Base-by-base conservation (phyloP, 1,140 invertebrate genomes). In the Trachymyrmex septentrionalis region DNA sequence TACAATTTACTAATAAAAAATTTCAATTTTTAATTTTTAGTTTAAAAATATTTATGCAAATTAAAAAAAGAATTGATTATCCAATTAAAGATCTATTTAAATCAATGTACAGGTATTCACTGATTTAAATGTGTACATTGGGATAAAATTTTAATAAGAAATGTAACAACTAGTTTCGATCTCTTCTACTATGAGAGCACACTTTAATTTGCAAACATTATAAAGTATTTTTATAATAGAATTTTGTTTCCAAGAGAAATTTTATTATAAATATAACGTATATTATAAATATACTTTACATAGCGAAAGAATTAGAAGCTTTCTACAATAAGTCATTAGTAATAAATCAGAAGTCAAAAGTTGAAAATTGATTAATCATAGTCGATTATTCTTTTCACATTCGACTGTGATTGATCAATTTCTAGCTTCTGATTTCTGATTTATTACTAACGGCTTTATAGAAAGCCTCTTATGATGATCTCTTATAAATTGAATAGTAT, bases 221-320 rank as follows among this genome's bases (percentile, higher is more conserved):
- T 44, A 44, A 44, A 12, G 7, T 44, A 44, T 1, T 44, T 10
- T 44, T 44, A 44, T 44, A 44, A 27, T 21, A 30, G 14, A n/a
- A 6, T 30, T 50, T 19, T 24, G 2, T 50, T 27, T 24, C 19
- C 6, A 12, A 24, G n/a, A 67, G 24, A 57, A 27, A 38, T 12
- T 27, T 55, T n/a, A 19, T 57, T 57, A 59, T 38, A 34, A 75
- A 21, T 73, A n/a, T n/a, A n/a, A n/a, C n/a, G n/a, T n/a, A n/a
- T n/a, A n/a, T n/a, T n/a, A n/a, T n/a, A n/a, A n/a, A n/a, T n/a
- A n/a, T n/a, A n/a, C 53, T 24, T n/a, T 55, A 55, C 7, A 16
- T 4, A 9, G 7, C 1, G 27, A 75, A 30, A 19, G 16, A 10
- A 7, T 44, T 44, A 10, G 7, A 10, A 2, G 9, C 9, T 44